Percentiles rank a stretch among this genome's conserved stretches.
These are phyloP conservation scores for Agapornis canus DNA, from an alignment of 2,797 vertebrate genomes.

Conservation along the genomic window DNA sequence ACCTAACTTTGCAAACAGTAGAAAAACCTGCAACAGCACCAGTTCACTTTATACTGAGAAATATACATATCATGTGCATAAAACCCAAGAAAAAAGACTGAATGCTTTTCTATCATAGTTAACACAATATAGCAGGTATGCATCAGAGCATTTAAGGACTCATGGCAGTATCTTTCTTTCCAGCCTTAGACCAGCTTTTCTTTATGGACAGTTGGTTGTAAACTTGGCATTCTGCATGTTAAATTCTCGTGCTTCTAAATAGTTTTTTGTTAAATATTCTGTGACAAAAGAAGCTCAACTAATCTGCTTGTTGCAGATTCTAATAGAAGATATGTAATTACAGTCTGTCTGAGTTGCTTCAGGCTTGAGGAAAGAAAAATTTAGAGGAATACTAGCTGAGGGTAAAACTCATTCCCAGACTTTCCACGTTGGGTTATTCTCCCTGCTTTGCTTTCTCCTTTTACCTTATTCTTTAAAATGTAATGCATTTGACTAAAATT, in stretches of 20 bases:
- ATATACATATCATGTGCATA: accelerated
- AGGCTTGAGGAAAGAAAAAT: background rate
- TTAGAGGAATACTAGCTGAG: background rate
- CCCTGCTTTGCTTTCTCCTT: background rate
- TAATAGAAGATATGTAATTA: background rate
- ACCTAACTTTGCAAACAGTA: background rate
- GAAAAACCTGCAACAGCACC: no score
- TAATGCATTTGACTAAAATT: background rate
- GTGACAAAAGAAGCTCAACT: background rate
- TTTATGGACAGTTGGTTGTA: background rate
- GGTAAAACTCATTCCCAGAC: background rate
- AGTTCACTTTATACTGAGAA: background rate
- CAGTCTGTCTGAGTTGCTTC: background rate
- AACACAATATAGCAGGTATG: background rate
- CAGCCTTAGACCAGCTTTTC: background rate
- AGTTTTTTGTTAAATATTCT: background rate
- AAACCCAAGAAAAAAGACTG: background rate
- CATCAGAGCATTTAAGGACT: background rate
- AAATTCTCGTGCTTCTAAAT: background rate
- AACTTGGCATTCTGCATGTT: background rate
- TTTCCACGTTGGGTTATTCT: background rate
- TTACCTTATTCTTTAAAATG: background rate
- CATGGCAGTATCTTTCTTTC: background rate
- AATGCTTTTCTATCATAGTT: accelerated
- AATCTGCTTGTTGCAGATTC: background rate